Conservation (phyloP, 1,140 invertebrate species). For the Lordiphosa mommai region DNA sequence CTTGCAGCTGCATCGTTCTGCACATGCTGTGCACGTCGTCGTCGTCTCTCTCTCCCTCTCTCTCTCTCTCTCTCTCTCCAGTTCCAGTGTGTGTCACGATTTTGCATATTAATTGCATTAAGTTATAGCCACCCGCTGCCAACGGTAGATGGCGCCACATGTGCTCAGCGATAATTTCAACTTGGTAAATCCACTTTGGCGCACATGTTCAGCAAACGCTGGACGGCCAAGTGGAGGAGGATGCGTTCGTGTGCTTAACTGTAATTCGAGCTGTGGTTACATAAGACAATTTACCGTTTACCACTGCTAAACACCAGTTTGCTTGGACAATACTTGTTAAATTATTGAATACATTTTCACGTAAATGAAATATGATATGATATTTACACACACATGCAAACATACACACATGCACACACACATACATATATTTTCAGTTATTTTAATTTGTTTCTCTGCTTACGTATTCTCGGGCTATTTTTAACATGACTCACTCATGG, state of each 20-base stretch:
- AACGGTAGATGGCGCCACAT: constrained; percentile 56
- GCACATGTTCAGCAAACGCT: constrained; percentile 45
- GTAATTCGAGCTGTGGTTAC: constrained; percentile 45
- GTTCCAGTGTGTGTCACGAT: constrained; percentile 62
- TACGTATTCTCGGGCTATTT: constrained; percentile 55
- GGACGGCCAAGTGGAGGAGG: not conserved
- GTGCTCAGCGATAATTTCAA: constrained; percentile 72
- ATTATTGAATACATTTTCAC: constrained; percentile 9
- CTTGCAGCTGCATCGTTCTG: constrained; percentile 53
- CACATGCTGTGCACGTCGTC: constrained; percentile 54
- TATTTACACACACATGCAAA: constrained; percentile 14
- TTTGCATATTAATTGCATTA: constrained; percentile 79
- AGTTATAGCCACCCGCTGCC: constrained; percentile 61
- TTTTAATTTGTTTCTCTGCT: constrained; percentile 7
- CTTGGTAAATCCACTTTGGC: constrained; percentile 73
- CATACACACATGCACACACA: constrained; percentile 13
- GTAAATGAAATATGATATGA: constrained; percentile 40
- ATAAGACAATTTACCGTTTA: constrained; percentile 10
- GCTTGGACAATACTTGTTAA: constrained; percentile 7
- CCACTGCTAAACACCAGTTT: constrained; percentile 11
- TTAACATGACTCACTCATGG: constrained; percentile 48
- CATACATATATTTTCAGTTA: constrained; percentile 9
- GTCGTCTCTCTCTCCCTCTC: constrained; percentile 2
- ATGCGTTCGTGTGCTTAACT: constrained; percentile 50
- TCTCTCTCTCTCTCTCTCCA: constrained; percentile 1